Percentiles rank a stretch among this genome's conserved stretches.
These are phyloP conservation scores for Olivierus martensii DNA, from an alignment of 1,140 invertebrate species.

Conservation along the genomic window DNA sequence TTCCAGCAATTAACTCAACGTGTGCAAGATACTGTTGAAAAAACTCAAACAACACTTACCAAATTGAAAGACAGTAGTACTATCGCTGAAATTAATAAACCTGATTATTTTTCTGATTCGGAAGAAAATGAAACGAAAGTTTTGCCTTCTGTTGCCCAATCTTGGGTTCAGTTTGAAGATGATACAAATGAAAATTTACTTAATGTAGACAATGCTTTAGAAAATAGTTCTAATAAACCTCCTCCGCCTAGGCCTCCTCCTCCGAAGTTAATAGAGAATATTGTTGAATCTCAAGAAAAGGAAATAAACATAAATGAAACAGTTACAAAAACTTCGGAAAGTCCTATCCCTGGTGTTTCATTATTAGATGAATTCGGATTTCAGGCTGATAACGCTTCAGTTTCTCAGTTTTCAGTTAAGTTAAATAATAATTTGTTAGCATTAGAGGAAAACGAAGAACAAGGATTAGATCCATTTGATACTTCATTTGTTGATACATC, in stretches of 20 bases:
- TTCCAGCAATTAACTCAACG: slow-evolving; percentile 33
- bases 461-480: slow-evolving; percentile 25
- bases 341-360: slow-evolving; percentile 29
- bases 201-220: background rate
- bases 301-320: too few relatives aligned
- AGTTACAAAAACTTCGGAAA: too few relatives aligned
- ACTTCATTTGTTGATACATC: slow-evolving; percentile 24
- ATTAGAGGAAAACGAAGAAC: slow-evolving; percentile 18
- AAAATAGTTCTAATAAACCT: slow-evolving; percentile 5
- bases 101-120: background rate
- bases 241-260: slow-evolving; percentile 12
- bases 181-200: background rate
- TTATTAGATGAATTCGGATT: slow-evolving; percentile 39
- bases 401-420: slow-evolving; percentile 4
- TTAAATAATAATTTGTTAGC: slow-evolving; percentile 15
- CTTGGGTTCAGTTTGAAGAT: slow-evolving; percentile 1
- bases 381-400: slow-evolving; percentile 4
- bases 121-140: background rate
- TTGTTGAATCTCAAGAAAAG: too few relatives aligned
- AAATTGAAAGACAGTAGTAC: slow-evolving; percentile 24
- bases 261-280: background rate
- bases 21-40: slow-evolving; percentile 29
- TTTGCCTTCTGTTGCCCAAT: slow-evolving; percentile 7
- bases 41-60: slow-evolving; percentile 28
- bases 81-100: slow-evolving; percentile 14